Evolutionary conservation across 2,888 invertebrate genomes (phyloP).

Genomic region (Ethmia dodecea): DNA sequence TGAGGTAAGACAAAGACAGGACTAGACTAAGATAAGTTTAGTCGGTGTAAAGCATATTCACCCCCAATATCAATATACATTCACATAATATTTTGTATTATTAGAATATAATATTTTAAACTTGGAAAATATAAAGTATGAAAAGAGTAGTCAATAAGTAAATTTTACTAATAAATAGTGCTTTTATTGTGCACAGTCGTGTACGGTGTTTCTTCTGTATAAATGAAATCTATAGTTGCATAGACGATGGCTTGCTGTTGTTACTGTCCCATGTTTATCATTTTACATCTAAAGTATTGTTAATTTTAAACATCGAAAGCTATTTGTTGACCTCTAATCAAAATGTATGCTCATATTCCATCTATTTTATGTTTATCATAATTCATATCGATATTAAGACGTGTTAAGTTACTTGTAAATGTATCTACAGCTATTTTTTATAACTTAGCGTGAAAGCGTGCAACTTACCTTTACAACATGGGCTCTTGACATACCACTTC

Average conservation of each 20-base stretch:
- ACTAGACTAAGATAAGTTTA: no score
- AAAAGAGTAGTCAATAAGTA: not conserved
- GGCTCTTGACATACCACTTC: slow-evolving; percentile 59
- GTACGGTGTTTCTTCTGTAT: not conserved
- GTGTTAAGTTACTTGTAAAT: slow-evolving; percentile 5
- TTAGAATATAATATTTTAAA: no score
- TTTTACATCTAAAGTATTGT: slow-evolving; percentile 37
- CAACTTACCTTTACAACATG: slow-evolving; percentile 68
- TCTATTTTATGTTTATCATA: no score
- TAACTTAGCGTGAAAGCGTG: slow-evolving; percentile 46
- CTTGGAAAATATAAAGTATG: no score
- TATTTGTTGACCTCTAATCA: no score
- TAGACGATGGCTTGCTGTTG: not conserved
- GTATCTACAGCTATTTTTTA: no score
- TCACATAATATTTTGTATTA: no score
- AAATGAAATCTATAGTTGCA: not conserved
- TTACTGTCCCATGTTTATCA: not conserved
- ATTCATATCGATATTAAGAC: not conserved
- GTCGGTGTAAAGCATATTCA: no score
- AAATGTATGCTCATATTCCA: no score
- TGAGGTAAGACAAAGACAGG: no score
- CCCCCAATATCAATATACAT: no score
- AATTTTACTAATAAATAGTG: not conserved
- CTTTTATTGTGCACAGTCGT: not conserved
- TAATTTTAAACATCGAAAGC: not conserved